These are phyloP conservation scores for Diachasmimorpha longicaudata DNA, from an alignment of 1,140 invertebrate species.

Conservation along the genomic window DNA sequence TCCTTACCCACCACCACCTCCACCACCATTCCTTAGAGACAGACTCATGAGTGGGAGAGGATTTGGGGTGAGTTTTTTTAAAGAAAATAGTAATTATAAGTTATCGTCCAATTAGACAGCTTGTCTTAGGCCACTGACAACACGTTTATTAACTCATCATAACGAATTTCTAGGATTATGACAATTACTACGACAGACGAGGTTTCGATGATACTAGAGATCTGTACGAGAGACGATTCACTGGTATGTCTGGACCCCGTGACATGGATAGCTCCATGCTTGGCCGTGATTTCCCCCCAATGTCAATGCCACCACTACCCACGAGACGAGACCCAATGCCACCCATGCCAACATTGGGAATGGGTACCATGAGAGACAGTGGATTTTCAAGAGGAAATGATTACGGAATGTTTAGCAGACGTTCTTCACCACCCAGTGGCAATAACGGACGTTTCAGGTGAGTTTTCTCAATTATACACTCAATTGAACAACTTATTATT, in stretches of 20 bases:
- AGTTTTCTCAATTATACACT: conserved; percentile 34
- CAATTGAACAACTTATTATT: no score
- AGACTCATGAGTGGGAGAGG: conserved; percentile 79
- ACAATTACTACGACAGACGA: conserved; percentile 78
- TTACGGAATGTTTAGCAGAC: conserved; percentile 82
- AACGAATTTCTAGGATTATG: conserved; percentile 71
- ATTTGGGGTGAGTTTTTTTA: conserved; percentile 80
- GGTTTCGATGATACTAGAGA: conserved; percentile 78
- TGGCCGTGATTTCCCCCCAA: conserved; percentile 69
- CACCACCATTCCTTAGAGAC: conserved; percentile 84
- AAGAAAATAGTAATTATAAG: no score
- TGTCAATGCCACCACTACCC: conserved; percentile 68
- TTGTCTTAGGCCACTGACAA: no score
- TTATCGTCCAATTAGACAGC: no score
- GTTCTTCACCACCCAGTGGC: conserved; percentile 71
- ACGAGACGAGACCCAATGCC: conserved; percentile 71
- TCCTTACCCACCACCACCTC: conserved; percentile 83
- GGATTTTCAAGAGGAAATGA: conserved; percentile 66
- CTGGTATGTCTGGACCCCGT: conserved; percentile 68
- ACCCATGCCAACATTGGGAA: conserved; percentile 68
- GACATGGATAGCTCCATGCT: conserved; percentile 68
- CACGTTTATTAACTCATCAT: background rate
- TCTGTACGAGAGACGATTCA: conserved; percentile 79
- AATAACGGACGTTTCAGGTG: conserved; percentile 64
- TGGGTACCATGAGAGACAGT: conserved; percentile 64